Percentiles rank a stretch among this genome's conserved stretches.
phyloP scores from a whole-genome alignment of 2,797 vertebrate species.

The Paramormyrops hopkinsi region DNA sequence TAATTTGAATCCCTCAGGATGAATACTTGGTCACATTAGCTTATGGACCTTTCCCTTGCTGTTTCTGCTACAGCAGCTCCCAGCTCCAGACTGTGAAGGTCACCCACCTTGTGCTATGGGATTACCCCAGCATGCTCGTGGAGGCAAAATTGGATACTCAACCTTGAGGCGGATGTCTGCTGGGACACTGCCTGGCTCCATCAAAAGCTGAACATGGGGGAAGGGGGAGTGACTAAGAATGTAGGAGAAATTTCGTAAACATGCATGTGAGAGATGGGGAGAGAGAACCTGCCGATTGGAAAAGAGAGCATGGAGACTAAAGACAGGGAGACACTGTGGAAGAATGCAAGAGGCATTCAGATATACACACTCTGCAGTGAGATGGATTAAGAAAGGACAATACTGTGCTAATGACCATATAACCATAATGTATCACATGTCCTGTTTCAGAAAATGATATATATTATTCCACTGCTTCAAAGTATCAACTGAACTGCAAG shows the following conservation, averaged over 20 bases:
- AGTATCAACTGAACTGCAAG: not conserved
- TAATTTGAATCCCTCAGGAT: not conserved
- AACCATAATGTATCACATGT: not conserved
- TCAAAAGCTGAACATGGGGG: not conserved
- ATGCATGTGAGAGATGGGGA: not conserved
- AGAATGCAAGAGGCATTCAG: not conserved
- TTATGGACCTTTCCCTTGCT: not conserved
- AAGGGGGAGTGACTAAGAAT: not conserved
- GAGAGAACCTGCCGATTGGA: not conserved
- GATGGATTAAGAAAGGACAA: not conserved
- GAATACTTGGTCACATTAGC: not conserved
- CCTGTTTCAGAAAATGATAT: not conserved
- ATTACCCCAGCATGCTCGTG: not conserved
- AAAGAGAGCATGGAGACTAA: not conserved
- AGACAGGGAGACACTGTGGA: not conserved
- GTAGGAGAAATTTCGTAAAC: not conserved
- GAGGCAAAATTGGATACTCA: constrained; percentile 17
- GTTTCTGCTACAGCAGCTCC: not conserved
- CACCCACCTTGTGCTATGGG: constrained; percentile 9
- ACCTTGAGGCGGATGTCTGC: constrained; percentile 2
- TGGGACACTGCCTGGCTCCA: not conserved
- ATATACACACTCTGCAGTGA: not conserved
- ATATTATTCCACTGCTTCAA: not conserved
- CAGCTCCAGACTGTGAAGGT: constrained; percentile 1
- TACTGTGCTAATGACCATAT: not conserved